A percentile compares a stretch with the other conserved stretches of the same genome.
Conservation (phyloP, 1,140 invertebrate species). For the Phocides pigmalion region DNA sequence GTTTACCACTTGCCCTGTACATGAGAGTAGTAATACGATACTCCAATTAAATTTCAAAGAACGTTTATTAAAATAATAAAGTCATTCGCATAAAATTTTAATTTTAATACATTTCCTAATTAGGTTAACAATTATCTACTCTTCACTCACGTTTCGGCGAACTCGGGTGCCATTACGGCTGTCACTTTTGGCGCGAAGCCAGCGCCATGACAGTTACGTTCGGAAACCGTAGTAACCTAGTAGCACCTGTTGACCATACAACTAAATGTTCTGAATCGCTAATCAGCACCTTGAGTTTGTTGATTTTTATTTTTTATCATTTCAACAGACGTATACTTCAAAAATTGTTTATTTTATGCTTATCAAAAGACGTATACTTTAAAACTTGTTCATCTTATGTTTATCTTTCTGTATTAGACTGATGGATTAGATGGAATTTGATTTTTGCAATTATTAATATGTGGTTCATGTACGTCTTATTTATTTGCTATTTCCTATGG, state of each 20-base stretch:
- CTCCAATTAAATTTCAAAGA: too few relatives aligned
- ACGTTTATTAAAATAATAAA: not conserved
- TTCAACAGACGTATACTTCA: not conserved
- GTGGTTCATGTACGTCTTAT: too few relatives aligned
- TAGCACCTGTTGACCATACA: conserved; percentile 57
- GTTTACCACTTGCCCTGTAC: too few relatives aligned
- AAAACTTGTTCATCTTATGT: too few relatives aligned
- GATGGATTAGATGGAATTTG: too few relatives aligned
- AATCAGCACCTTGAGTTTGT: conserved; percentile 41
- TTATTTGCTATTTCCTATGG: too few relatives aligned
- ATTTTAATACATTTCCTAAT: conserved; percentile 24
- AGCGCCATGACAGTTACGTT: conserved; percentile 51
- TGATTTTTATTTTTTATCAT: not conserved
- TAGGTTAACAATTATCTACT: conserved; percentile 21
- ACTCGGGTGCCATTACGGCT: conserved; percentile 45
- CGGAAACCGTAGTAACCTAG: conserved; percentile 46
- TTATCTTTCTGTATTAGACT: too few relatives aligned
- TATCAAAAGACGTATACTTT: too few relatives aligned
- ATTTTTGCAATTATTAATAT: too few relatives aligned
- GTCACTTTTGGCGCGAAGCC: conserved; percentile 67
- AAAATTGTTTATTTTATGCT: not conserved
- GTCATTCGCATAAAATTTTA: not conserved
- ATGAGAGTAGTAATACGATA: too few relatives aligned
- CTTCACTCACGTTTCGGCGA: conserved; percentile 21
- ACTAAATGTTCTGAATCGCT: conserved; percentile 48